Evolutionary conservation across 2,888 invertebrate genomes (phyloP).

Genomic region (Mythimna vitellina): DNA sequence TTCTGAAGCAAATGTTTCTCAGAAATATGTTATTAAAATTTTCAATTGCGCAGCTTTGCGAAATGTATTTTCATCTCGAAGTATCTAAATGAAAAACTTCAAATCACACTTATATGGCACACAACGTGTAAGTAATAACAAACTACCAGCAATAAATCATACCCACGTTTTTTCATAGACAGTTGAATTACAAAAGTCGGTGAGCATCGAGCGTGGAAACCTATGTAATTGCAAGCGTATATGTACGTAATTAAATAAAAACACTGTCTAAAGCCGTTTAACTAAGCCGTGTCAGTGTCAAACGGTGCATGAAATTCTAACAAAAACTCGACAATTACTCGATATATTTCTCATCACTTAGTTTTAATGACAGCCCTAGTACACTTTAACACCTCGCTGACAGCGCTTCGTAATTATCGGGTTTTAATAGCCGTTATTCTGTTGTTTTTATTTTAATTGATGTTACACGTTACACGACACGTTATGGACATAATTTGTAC

Average conservation of each 20-base stretch:
- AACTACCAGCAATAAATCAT: conserved; percentile 5
- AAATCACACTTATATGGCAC: conserved; percentile 1
- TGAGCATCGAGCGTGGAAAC: conserved; percentile 41
- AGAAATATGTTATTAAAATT: conserved; percentile 18
- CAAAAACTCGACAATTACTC: conserved; percentile 78
- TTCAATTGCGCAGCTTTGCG: conserved; percentile 7
- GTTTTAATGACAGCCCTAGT: conserved; percentile 70
- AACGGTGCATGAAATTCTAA: conserved; percentile 81
- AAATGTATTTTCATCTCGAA: conserved; percentile 3
- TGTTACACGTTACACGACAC: conserved; percentile 47
- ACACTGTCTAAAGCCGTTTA: conserved; percentile 42
- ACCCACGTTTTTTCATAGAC: conserved; percentile 5
- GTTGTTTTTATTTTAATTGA: conserved; percentile 61
- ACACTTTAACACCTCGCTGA: conserved; percentile 73
- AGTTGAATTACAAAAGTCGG: conserved; percentile 37
- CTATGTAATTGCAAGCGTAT: conserved; percentile 50
- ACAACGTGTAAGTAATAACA: not conserved
- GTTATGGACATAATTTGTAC: conserved; percentile 25
- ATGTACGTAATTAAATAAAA: conserved; percentile 59
- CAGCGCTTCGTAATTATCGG: conserved; percentile 70
- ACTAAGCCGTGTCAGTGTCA: conserved; percentile 64
- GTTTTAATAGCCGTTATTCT: conserved; percentile 71
- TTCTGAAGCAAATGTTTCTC: not conserved
- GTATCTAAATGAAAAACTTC: not conserved
- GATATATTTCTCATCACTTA: conserved; percentile 63